Percentiles rank a stretch among this genome's conserved stretches.
Conservation (phyloP, 2,797 vertebrate species). For the Mastacembelus armatus region DNA sequence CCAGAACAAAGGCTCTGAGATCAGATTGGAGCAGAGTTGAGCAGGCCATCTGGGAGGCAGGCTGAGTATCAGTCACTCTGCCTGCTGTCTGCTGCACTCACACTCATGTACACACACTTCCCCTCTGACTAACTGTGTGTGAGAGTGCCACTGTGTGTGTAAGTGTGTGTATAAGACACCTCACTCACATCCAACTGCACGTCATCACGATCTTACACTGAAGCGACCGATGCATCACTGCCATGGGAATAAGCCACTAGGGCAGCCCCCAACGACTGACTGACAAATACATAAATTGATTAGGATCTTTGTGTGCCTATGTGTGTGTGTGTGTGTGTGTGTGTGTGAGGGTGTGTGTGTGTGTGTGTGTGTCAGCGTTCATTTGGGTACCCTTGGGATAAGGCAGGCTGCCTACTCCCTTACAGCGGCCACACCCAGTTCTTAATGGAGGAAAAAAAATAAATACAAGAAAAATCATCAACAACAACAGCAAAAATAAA, state of each 20-base stretch:
- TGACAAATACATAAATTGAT: conserved; percentile 68
- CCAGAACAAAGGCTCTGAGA: conserved; percentile 84
- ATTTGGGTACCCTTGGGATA: conserved; percentile 45
- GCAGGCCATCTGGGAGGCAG: conserved; percentile 84
- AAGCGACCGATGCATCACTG: conserved; percentile 40
- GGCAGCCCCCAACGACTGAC: conserved; percentile 56
- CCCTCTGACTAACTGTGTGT: conserved; percentile 71
- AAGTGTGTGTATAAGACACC: conserved; percentile 46
- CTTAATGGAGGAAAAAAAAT: conserved; percentile 88
- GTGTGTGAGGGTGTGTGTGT: conserved; percentile 41
- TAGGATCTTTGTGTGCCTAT: conserved; percentile 45
- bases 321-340: no score
- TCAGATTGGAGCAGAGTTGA: conserved; percentile 85
- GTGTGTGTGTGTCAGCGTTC: conserved; percentile 29
- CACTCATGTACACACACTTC: conserved; percentile 63
- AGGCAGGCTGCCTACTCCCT: conserved; percentile 56
- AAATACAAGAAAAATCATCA: conserved; percentile 55
- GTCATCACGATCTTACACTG: conserved; percentile 57
- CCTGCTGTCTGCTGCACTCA: conserved; percentile 82
- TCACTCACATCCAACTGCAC: conserved; percentile 56
- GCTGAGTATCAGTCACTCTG: conserved; percentile 83
- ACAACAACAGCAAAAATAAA: conserved; percentile 66
- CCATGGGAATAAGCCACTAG: conserved; percentile 59
- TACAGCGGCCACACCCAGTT: conserved; percentile 90
- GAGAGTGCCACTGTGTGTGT: conserved; percentile 35